These are phyloP conservation scores for Pantelozetes paolii DNA, from an alignment of 2,888 invertebrate species.

Conservation along the genomic window DNA sequence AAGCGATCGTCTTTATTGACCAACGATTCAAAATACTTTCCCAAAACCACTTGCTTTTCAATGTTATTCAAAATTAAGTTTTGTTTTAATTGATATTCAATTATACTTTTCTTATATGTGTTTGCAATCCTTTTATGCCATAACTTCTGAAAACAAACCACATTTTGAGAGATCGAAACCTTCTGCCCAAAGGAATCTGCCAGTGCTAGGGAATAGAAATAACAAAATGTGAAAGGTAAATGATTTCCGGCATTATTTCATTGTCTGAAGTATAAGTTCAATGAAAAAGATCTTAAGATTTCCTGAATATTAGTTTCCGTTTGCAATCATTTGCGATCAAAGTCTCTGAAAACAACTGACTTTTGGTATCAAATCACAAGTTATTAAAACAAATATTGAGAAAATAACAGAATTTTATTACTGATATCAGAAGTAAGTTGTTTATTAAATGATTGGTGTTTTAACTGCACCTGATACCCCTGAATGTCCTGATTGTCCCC, in stretches of 20 bases:
- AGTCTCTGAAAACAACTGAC: not conserved
- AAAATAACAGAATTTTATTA: no score
- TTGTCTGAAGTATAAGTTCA: no score
- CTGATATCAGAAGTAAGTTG: no score
- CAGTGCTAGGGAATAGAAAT: slow-evolving; percentile 64
- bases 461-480: no score
- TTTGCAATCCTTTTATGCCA: slow-evolving; percentile 71
- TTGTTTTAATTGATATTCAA: not conserved
- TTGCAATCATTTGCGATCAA: no score
- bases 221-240: no score
- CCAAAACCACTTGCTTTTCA: slow-evolving; percentile 59
- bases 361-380: not conserved
- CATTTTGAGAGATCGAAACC: slow-evolving; percentile 84
- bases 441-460: no score
- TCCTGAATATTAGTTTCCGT: no score
- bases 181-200: slow-evolving; percentile 79
- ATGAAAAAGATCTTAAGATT: no score
- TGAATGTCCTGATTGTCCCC: no score
- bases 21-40: slow-evolving; percentile 70
- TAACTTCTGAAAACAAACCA: slow-evolving; percentile 84
- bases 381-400: no score
- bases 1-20: slow-evolving; percentile 70
- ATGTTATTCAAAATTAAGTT: not conserved
- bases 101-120: slow-evolving; percentile 67
- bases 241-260: no score